Evolutionary conservation across 1,140 invertebrate genomes (phyloP).

Genomic region (Idris sp.): DNA sequence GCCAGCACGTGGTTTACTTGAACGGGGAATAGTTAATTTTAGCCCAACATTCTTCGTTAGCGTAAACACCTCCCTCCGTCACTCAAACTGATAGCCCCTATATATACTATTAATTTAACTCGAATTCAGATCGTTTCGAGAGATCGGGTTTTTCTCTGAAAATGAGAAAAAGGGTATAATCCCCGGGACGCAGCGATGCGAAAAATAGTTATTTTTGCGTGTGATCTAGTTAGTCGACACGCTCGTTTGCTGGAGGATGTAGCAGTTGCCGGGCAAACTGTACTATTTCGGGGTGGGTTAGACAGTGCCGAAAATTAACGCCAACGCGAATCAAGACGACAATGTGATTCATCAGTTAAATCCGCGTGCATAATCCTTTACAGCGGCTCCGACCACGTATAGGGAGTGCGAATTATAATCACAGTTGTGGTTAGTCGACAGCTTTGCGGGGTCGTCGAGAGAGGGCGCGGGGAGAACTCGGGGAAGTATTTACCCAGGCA

Average conservation of each 20-base stretch:
- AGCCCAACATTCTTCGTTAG: too few relatives aligned
- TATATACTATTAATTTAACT: too few relatives aligned
- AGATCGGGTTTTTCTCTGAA: too few relatives aligned
- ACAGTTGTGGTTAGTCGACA: constrained; percentile 76
- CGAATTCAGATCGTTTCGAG: too few relatives aligned
- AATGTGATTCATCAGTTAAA: constrained; percentile 80
- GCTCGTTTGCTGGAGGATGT: constrained; percentile 48
- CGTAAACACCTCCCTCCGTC: too few relatives aligned
- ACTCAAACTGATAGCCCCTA: too few relatives aligned
- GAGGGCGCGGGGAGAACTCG: constrained; percentile 58
- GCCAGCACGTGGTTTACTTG: constrained; percentile 63
- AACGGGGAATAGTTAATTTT: constrained; percentile 72
- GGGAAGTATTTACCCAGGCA: constrained; percentile 75
- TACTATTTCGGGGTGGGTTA: constrained; percentile 44
- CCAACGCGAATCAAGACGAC: constrained; percentile 79
- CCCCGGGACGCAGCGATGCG: too few relatives aligned
- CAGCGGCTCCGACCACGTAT: constrained; percentile 66
- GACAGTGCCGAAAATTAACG: constrained; percentile 78
- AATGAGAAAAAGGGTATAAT: too few relatives aligned
- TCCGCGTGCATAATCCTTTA: constrained; percentile 79
- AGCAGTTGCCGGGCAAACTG: constrained; percentile 50
- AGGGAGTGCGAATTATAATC: constrained; percentile 77
- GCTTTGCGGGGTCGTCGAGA: constrained; percentile 46
- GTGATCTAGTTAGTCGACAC: constrained; percentile 54
- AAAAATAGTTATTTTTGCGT: constrained; percentile 57